These are phyloP conservation scores for Trissoscelio sp. DNA, from an alignment of 2,888 invertebrate species.

Conservation along the genomic window DNA sequence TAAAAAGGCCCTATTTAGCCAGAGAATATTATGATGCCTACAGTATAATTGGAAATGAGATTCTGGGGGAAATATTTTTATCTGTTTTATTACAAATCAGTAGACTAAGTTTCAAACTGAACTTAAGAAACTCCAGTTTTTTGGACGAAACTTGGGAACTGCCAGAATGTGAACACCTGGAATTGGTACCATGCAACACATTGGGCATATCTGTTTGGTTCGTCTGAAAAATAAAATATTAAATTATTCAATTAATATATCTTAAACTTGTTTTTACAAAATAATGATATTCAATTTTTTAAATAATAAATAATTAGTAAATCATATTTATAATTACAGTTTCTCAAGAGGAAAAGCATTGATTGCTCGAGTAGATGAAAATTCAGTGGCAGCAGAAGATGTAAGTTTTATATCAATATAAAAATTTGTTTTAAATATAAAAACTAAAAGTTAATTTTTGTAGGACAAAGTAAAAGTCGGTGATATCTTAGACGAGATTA, in stretches of 20 bases:
- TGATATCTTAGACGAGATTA: conserved; percentile 87
- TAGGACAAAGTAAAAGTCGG: conserved; percentile 86
- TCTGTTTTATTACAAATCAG: conserved; percentile 85
- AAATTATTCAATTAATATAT: neutral
- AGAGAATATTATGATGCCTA: conserved; percentile 79
- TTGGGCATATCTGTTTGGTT: conserved; percentile 87
- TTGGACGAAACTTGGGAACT: conserved; percentile 87
- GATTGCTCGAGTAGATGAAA: conserved; percentile 85
- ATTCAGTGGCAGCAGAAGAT: conserved; percentile 87
- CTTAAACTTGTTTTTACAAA: no score
- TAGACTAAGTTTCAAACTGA: conserved; percentile 84
- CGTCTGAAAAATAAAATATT: conserved; percentile 51
- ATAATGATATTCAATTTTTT: no score
- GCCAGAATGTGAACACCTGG: conserved; percentile 84
- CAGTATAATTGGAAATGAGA: conserved; percentile 87
- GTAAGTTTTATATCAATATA: conserved; percentile 82
- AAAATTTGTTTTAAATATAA: neutral
- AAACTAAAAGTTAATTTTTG: conserved; percentile 35
- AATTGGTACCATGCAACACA: conserved; percentile 87
- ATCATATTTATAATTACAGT: conserved; percentile 78
- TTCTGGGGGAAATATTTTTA: conserved; percentile 85
- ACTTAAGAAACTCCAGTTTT: conserved; percentile 86
- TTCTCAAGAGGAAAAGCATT: conserved; percentile 86
- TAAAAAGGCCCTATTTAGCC: conserved; percentile 76
- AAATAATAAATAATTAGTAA: no score